Evolutionary conservation across 2,888 invertebrate species (phyloP), one percentile per base, ranked within the genome.

Genomic region (Andrena bicolor): DNA sequence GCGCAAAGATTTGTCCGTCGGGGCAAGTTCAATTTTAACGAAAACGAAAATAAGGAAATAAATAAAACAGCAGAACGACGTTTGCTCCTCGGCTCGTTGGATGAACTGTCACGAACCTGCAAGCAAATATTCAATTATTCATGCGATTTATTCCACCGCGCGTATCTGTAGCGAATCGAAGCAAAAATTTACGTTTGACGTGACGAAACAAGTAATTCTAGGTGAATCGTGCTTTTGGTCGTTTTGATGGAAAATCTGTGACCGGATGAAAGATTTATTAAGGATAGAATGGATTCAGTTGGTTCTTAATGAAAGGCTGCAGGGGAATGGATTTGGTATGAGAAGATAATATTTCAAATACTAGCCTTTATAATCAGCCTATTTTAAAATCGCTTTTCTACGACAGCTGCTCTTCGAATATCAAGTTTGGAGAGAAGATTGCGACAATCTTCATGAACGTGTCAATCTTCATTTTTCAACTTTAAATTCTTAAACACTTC

Each of bases 51-150:
- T 32, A 13, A 35, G 30, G 1, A n/a, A 56, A 26, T 23, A 60
- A 69, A 70, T 35, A 48, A n/a, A 61, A 41, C 23, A 61, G 48
- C 20, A 71, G 28, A 4, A 8, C 32, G 41, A 41, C 20, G 60
- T 30, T 60, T 41, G 60, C 56, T 70, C 35, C 28, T 53, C 63
- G 56, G 23, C 30, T 20, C 58, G 65, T 60, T 41, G 32, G n/a
- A 65, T 41, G 72, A 77, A 66, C 65, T 41, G 66, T 61, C 72
- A 77, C 65, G 60, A 41, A 71, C 58, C 49, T 51, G 26, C 61
- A n/a, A 28, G 28, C 61, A 73, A 53, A 78, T 73, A 61, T 78
- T 73, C 73, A 61, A 73, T 78, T 53, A 66, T 66, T 68, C 49
- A 49, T 35, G 41, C 41, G 65, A 73, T 66, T 53, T 66, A 66